phyloP scores from a whole-genome alignment of 2,797 vertebrate species.

The Holocentrus rufus region DNA sequence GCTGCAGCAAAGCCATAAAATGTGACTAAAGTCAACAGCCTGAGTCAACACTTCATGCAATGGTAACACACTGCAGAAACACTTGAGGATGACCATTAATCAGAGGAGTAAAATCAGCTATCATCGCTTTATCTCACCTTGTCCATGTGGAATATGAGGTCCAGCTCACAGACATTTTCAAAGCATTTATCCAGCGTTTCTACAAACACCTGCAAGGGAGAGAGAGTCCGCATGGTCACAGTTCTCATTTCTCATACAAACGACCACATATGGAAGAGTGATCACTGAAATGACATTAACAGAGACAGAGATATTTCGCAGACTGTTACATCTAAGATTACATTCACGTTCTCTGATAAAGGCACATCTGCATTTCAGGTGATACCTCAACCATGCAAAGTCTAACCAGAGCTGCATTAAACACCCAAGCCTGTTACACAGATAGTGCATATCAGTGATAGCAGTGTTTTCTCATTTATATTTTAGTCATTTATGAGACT shows the following conservation, averaged over 20 bases:
- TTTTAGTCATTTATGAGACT: not conserved
- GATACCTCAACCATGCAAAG: not conserved
- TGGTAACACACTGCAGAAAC: no score
- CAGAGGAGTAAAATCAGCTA: not conserved
- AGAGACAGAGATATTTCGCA: not conserved
- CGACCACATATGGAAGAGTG: no score
- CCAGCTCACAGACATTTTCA: slow-evolving; percentile 98
- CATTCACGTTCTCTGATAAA: not conserved
- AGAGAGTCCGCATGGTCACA: not conserved
- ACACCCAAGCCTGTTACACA: not conserved
- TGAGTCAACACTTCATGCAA: no score
- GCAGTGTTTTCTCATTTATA: not conserved
- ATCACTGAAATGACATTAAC: not conserved
- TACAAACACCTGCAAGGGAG: slow-evolving; percentile 90
- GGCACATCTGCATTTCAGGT: not conserved
- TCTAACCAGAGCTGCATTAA: not conserved
- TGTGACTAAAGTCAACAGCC: no score
- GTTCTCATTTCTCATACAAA: no score
- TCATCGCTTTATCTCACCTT: slow-evolving; percentile 82
- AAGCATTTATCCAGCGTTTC: slow-evolving; percentile 99
- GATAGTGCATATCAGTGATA: not conserved
- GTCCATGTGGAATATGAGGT: slow-evolving; percentile 99
- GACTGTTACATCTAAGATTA: not conserved
- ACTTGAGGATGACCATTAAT: not conserved
- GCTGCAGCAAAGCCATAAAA: no score